Percentiles rank a stretch among this genome's conserved stretches.
phyloP scores from a whole-genome alignment of 2,888 invertebrate species.

The Epiblema foenella region DNA sequence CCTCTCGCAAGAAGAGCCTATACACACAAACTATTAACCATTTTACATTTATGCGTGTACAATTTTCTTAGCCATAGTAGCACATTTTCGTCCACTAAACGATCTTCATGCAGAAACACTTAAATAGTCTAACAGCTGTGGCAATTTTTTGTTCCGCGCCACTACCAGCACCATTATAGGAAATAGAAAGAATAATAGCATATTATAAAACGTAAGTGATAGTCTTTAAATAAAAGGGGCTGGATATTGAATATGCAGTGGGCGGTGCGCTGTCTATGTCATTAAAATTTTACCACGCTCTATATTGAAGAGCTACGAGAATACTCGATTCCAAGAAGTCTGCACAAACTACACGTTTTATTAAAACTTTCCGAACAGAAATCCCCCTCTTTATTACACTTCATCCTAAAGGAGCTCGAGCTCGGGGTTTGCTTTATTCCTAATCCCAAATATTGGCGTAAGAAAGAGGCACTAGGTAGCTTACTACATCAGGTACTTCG shows the following conservation, averaged over 20 bases:
- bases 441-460: neutral
- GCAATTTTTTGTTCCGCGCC: no score
- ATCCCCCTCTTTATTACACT: neutral
- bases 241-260: neutral
- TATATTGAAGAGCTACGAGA: neutral
- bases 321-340: neutral
- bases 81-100: no score
- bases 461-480: neutral
- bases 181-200: neutral
- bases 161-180: neutral
- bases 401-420: neutral
- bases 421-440: no score
- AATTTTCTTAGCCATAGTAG: no score
- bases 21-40: no score
- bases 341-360: neutral
- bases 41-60: no score
- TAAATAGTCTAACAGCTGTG: no score
- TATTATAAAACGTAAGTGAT: no score
- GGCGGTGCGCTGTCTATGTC: neutral
- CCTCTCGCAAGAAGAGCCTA: no score
- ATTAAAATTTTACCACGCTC: neutral
- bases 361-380: neutral
- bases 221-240: neutral
- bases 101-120: no score
- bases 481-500: neutral